Evolutionary conservation across 2,797 vertebrate species (phyloP).

Genomic region (Characodon lateralis): DNA sequence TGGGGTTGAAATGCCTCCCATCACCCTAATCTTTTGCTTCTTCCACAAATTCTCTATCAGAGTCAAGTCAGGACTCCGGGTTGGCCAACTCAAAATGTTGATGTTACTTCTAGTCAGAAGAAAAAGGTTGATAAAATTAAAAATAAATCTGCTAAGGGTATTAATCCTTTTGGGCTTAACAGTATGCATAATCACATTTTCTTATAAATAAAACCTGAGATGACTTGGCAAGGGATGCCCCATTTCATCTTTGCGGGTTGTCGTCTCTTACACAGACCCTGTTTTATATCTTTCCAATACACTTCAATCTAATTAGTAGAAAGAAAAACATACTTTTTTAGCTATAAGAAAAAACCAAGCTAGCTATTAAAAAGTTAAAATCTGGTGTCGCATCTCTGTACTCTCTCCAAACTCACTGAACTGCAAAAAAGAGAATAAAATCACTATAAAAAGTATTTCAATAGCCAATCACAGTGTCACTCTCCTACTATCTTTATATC

Average conservation of each 20-base stretch:
- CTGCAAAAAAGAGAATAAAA: neutral
- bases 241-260: neutral
- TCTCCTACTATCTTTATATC: too few species aligned
- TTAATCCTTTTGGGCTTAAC: neutral
- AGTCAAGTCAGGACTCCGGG: neutral
- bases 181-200: neutral
- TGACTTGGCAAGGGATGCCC: neutral
- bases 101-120: neutral
- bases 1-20: neutral
- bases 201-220: neutral
- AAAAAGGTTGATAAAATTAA: neutral
- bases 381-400: too few species aligned
- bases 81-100: neutral
- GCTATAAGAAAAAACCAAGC: neutral
- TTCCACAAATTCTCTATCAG: neutral
- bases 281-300: neutral
- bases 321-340: neutral
- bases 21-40: neutral
- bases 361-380: too few species aligned
- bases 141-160: too few species aligned
- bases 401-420: neutral
- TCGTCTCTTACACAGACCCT: neutral
- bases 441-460: neutral
- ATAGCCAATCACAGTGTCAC: too few species aligned
- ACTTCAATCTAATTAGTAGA: neutral